Evolutionary conservation across 1,140 invertebrate species (phyloP), one percentile per base, ranked within the genome.

Genomic region (Ceratosolen solmsi): DNA sequence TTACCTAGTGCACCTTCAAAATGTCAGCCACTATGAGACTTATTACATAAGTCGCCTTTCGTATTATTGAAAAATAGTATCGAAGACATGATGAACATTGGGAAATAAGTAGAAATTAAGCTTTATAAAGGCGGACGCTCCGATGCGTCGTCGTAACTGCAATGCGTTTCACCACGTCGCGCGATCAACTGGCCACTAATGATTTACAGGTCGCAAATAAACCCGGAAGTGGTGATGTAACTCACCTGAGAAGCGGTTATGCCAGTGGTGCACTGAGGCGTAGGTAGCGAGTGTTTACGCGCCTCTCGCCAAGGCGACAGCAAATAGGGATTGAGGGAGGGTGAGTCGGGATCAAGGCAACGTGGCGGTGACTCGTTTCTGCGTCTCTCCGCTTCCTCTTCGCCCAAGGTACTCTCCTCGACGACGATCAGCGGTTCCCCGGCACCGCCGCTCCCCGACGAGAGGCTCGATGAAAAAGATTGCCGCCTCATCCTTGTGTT

Each of bases 171-270:
- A 22, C 4, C 22, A 36, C 20, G 30, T 8, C n/a, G 25, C 27
- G 65, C 65, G 65, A 68, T 76, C 56, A 38, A 76, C 46, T 56
- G 74, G 27, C 3, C 20, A 15, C 51, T 15, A 15, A 54, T 25
- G 36, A 27, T 49, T 49, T 27, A 25, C n/a, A 33, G 30, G 30
- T 13, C n/a, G n/a, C n/a, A n/a, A n/a, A n/a, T n/a, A n/a, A n/a
- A n/a, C n/a, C n/a, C n/a, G 56, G 25, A 1, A 7, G 3, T n/a
- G 56, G 7, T 3, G 25, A 38, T 17, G 20, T 38, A n/a, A 9
- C 33, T 84, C 86, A 94, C 95, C 93, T 97, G 96, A 78, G 95
- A 96, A 54, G 96, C 96, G 15, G 96, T 97, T 84, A 96, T 96
- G 60, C 96, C 96, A 49, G 95, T 94, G 68, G 95, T 96, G 84